A percentile compares a stretch with the other conserved stretches of the same genome.
Conservation (phyloP, 2,113 vertebrate species). For the Octodon degus region DNA sequence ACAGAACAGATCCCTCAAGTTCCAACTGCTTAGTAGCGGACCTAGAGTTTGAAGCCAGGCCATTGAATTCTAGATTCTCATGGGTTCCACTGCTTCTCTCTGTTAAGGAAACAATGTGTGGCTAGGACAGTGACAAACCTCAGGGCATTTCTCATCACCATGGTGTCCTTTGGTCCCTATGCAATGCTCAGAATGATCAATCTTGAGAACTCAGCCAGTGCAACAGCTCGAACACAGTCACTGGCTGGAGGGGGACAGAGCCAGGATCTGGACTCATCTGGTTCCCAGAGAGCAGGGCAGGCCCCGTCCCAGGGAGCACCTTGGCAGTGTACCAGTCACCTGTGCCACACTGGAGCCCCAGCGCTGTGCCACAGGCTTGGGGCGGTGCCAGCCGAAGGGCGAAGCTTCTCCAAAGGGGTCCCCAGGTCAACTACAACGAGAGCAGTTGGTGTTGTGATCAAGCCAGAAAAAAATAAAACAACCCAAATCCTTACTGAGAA, state of each 20-base stretch:
- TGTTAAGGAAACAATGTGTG: slow-evolving; percentile 9
- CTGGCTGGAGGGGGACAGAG: neutral
- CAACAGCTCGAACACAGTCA: neutral
- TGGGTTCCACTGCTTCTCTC: neutral
- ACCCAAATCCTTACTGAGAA: slow-evolving; percentile 54
- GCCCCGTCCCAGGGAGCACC: neutral
- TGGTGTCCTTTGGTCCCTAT: neutral
- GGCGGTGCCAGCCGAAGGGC: slow-evolving; percentile 40
- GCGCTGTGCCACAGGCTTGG: neutral
- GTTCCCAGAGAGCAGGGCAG: neutral
- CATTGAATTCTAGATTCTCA: neutral
- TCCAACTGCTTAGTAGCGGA: neutral
- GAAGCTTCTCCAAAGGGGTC: slow-evolving; percentile 14
- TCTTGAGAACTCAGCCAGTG: neutral
- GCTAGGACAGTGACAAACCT: neutral
- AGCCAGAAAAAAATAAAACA: slow-evolving; percentile 10
- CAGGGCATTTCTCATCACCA: no score
- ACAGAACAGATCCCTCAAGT: neutral
- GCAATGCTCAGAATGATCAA: neutral
- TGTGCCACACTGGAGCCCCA: neutral
- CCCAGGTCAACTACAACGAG: slow-evolving; percentile 18
- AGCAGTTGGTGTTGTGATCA: slow-evolving; percentile 51
- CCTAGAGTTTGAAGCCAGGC: neutral
- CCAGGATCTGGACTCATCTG: neutral
- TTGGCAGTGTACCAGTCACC: no score